Base-by-base conservation (phyloP, 2,888 invertebrate genomes). In the Pristionchus arcanus region DNA sequence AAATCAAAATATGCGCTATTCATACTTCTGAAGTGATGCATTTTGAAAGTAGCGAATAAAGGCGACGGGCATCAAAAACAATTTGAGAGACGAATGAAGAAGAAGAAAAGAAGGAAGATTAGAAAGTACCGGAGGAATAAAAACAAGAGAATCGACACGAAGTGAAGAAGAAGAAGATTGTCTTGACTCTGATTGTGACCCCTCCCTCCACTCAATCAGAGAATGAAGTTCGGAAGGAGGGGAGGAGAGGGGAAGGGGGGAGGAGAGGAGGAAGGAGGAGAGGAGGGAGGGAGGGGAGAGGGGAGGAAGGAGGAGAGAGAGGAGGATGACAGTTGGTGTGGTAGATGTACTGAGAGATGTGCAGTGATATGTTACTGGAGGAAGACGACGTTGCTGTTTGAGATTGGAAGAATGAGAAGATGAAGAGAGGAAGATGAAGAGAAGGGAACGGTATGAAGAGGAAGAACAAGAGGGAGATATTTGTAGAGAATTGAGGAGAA, bases 191-290 rank as follows among this genome's bases (percentile, higher is more conserved):
- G 77, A 77, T 77, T 77, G 77, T 77, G 77, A 77, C 77, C 77
- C 77, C 77, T 77, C 77, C 77, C 77, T 42, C 77, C 77, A 77
- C 77, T 77, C 77, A 77, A 77, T 77, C 77, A 77, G 77, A 77
- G 77, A 77, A 77, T 77, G 77, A 77, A 77, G 77, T 77, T 77
- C 77, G 31, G 77, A 77, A 21, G 77, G 34, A 71, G 71, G 34
- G 21, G 34, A 31, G 25, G 34, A 34, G 71, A 28, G 68, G 15
- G n/a, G 31, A 31, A 28, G 68, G 15, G 68, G 31, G 68, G n/a
- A n/a, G n/a, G n/a, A n/a, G n/a, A 68, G 68, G 19, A 19, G 16
- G 59, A 16, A 59, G 59, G 59, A n/a, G 49, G 28, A 81, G 81
- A n/a, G 49, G 49, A 25, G 81, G 31, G n/a, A 11, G 34, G 34